Evolutionary conservation across 2,113 vertebrate species (phyloP).

Genomic region (Lophura nycthemera): DNA sequence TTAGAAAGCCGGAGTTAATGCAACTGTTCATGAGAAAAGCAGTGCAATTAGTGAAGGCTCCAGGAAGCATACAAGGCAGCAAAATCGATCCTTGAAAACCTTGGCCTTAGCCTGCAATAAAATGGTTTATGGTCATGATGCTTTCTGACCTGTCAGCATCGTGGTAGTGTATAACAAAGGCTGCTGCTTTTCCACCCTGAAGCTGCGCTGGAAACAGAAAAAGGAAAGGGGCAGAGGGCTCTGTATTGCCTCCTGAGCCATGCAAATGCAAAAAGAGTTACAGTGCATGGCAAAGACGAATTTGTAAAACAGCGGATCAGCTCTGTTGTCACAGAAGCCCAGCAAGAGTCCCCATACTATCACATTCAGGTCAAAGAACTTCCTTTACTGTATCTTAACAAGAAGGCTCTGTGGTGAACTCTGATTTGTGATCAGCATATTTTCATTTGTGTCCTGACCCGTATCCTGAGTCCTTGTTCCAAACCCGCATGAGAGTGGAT

Average conservation of each 20-base stretch:
- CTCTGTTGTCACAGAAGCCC: neutral
- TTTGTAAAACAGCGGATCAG: neutral
- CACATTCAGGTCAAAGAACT: neutral
- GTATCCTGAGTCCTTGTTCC: neutral
- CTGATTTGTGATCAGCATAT: neutral
- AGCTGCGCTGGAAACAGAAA: neutral
- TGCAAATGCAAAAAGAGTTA: neutral
- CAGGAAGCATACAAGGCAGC: constrained; percentile 9
- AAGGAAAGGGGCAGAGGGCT: neutral
- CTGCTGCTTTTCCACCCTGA: neutral
- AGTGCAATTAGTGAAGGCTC: constrained; percentile 34
- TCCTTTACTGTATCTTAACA: neutral
- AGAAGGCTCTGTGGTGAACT: neutral
- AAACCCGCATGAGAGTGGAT: neutral
- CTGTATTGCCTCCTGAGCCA: neutral
- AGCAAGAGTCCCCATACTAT: neutral
- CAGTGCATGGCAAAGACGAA: neutral
- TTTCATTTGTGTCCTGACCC: neutral
- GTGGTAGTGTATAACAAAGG: neutral
- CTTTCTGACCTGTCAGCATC: constrained; percentile 28
- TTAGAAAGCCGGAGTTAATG: constrained; percentile 29
- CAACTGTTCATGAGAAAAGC: neutral
- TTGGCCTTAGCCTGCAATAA: constrained; percentile 23
- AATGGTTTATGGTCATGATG: constrained; percentile 6
- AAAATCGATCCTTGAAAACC: neutral